Base-by-base conservation (phyloP, 2,797 vertebrate species). In the Cossypha heuglini region DNA sequence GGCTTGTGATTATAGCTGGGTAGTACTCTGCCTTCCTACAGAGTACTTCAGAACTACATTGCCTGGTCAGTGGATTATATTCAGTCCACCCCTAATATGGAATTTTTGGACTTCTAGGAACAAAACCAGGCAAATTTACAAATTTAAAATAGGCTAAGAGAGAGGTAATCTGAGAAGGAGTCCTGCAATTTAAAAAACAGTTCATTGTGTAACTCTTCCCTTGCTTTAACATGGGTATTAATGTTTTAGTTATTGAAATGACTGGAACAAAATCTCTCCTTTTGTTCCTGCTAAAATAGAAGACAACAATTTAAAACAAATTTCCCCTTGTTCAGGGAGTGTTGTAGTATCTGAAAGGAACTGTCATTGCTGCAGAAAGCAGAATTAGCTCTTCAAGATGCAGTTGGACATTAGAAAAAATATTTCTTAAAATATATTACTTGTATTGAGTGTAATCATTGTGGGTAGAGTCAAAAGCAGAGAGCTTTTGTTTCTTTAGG, bases 11-110 rank as follows among this genome's bases (percentile, higher is more conserved):
- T 68, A 26, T 7, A 67, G 22, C 20, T 81, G 11, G 10, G 37
- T 64, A 64, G 7, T 51, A 11, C 19, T 40, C 35, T 81, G 61
- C 28, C 62, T 81, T 76, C 28, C 22, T 81, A 1, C 4, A 0
- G 35, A 45, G 49, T 35, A 54, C 7, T 54, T 68, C 4, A 22
- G 5, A 57, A 49, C 13, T 74, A 1, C 9, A 6, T 0, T 0
- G 38, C 9, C n/a, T 78, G 24, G 24, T 67, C 24, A 72, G 10
- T 64, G 15, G 66, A 58, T 66, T 87, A 6, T 8, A 16, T 76
- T 94, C 43, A 62, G 46, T 22, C 25, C 16, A n/a, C 3, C 5
- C 5, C 3, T 37, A 37, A 10, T 38, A 20, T 0, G 7, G 66
- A 81, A 62, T 57, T 89, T 24, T 6, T 61, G 35, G 28, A 46